Evolutionary conservation across 1,140 invertebrate genomes (phyloP).

Genomic region (Orius laevigatus): DNA sequence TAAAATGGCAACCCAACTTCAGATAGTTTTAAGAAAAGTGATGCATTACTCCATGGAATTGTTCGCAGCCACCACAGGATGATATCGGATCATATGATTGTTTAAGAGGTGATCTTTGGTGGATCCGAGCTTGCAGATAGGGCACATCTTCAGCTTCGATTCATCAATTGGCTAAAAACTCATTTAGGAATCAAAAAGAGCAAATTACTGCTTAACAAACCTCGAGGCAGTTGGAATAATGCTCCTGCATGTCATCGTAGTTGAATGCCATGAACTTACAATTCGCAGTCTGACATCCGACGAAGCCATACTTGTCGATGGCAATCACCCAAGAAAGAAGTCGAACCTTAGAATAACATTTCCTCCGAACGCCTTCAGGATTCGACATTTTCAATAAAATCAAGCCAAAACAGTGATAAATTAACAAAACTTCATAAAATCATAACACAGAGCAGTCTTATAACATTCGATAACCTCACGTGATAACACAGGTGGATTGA

Average conservation of each 20-base stretch:
- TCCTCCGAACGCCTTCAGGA: too few relatives aligned
- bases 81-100: background rate
- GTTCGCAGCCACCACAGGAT: background rate
- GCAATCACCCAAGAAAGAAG: constrained; percentile 20
- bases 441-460: too few relatives aligned
- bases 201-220: too few relatives aligned
- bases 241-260: constrained; percentile 21
- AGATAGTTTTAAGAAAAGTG: too few relatives aligned
- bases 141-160: background rate
- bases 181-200: background rate
- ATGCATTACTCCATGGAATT: background rate
- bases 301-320: constrained; percentile 21
- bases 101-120: too few relatives aligned
- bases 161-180: too few relatives aligned
- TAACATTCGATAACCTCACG: too few relatives aligned
- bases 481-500: too few relatives aligned
- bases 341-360: constrained; percentile 15
- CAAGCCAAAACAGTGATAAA: too few relatives aligned
- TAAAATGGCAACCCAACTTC: too few relatives aligned
- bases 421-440: too few relatives aligned
- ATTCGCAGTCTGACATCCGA: constrained; percentile 21
- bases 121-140: background rate
- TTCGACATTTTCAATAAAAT: too few relatives aligned
- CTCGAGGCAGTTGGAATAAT: constrained; percentile 18
- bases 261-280: constrained; percentile 21